Percentiles rank a stretch among this genome's conserved stretches.
Evolutionary conservation across 2,888 invertebrate species (phyloP).

Genomic region (Bombylius major): DNA sequence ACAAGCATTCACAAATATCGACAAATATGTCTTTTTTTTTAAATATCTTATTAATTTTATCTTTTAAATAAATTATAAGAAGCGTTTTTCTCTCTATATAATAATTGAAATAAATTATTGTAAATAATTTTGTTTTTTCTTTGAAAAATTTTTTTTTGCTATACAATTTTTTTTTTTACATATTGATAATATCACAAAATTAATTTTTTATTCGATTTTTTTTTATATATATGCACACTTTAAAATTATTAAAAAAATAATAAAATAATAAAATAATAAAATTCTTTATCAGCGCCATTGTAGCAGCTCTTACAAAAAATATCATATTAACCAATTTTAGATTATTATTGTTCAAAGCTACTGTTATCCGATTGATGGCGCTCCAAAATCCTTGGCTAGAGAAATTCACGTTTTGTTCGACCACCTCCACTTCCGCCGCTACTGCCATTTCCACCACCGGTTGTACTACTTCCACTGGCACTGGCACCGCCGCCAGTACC

Average conservation of each 20-base stretch:
- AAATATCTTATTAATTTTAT: too few species aligned
- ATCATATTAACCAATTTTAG: neutral
- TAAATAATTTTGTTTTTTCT: too few species aligned
- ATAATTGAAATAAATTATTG: too few species aligned
- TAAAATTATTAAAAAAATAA: neutral
- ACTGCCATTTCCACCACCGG: conserved; percentile 9
- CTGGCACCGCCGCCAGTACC: conserved; percentile 23
- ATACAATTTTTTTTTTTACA: neutral
- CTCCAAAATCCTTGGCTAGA: conserved; percentile 37
- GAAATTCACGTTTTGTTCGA: conserved; percentile 33
- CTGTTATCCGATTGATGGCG: conserved; percentile 35
- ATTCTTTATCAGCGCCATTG: neutral
- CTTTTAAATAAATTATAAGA: too few species aligned
- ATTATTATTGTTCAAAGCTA: conserved; percentile 19
- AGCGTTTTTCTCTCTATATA: too few species aligned
- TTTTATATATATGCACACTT: neutral
- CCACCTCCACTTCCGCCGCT: conserved; percentile 17
- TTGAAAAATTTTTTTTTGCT: too few species aligned
- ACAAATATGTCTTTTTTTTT: too few species aligned
- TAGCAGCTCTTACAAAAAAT: neutral
- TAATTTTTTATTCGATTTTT: neutral
- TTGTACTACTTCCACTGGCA: conserved; percentile 3
- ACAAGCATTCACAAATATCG: too few species aligned
- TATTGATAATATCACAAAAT: neutral
- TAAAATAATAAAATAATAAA: too few species aligned